Evolutionary conservation across 2,888 invertebrate species (phyloP).

Genomic region (Yponomeuta plumbellus): DNA sequence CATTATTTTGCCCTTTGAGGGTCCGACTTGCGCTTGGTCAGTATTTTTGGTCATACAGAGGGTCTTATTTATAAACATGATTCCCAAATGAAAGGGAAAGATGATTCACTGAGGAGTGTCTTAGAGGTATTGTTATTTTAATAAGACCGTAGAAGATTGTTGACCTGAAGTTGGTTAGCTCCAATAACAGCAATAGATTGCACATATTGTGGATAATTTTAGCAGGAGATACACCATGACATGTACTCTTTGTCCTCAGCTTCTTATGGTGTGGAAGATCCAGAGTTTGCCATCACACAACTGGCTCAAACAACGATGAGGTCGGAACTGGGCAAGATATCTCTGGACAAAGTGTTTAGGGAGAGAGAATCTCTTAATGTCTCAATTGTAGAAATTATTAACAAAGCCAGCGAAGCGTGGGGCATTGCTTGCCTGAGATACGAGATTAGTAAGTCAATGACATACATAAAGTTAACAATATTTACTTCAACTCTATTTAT

Average conservation of each 20-base stretch:
- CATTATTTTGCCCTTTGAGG: no score
- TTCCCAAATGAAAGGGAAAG: no score
- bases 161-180: no score
- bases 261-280: constrained; percentile 99
- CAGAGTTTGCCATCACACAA: constrained; percentile 99
- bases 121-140: no score
- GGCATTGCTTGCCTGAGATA: constrained; percentile 96
- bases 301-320: constrained; percentile 99
- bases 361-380: constrained; percentile 97
- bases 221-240: not conserved
- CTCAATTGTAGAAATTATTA: constrained; percentile 96
- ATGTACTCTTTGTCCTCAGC: constrained; percentile 56
- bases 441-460: constrained; percentile 60
- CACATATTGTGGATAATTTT: no score
- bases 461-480: not conserved
- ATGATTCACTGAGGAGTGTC: no score
- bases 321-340: constrained; percentile 98
- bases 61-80: no score
- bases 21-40: no score
- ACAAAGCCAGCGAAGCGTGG: constrained; percentile 99
- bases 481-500: no score
- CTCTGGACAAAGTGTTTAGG: constrained; percentile 96
- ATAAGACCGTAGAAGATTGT: no score
- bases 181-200: no score
- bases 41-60: no score